Evolutionary conservation across 2,797 vertebrate genomes (phyloP).

Genomic region (Cossypha niveicapilla): DNA sequence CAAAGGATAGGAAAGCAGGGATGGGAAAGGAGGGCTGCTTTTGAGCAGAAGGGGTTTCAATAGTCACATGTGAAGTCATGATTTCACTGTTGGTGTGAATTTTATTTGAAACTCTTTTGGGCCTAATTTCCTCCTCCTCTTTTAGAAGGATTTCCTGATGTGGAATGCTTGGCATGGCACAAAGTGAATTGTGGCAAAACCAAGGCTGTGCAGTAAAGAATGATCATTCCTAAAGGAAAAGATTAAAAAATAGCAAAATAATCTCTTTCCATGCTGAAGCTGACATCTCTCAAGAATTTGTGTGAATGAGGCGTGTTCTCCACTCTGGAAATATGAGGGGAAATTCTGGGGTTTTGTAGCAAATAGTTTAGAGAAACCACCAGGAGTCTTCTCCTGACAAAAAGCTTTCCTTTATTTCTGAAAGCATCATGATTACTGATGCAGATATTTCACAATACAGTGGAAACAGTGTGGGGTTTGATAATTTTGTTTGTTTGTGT

Average conservation of each 20-base stretch:
- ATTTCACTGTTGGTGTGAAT: neutral
- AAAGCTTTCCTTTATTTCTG: neutral
- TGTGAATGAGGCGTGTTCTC: neutral
- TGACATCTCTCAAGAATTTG: neutral
- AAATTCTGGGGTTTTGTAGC: neutral
- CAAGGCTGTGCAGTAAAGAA: neutral
- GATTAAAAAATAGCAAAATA: neutral
- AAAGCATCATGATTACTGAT: neutral
- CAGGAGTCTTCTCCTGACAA: neutral
- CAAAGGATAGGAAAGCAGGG: neutral
- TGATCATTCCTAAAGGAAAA: neutral
- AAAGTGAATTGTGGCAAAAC: neutral
- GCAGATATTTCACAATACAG: neutral
- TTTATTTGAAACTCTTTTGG: neutral
- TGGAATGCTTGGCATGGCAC: neutral
- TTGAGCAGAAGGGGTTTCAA: neutral
- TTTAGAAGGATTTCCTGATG: neutral
- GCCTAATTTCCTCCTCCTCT: neutral
- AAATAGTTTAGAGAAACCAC: neutral
- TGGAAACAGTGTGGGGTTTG: neutral
- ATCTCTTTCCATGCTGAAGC: neutral
- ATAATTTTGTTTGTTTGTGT: neutral
- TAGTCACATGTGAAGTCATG: neutral
- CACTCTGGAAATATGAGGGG: neutral
- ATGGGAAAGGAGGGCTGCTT: neutral